Evolutionary conservation across 2,113 vertebrate species (phyloP).

Genomic region (Scartelaos histophorus): DNA sequence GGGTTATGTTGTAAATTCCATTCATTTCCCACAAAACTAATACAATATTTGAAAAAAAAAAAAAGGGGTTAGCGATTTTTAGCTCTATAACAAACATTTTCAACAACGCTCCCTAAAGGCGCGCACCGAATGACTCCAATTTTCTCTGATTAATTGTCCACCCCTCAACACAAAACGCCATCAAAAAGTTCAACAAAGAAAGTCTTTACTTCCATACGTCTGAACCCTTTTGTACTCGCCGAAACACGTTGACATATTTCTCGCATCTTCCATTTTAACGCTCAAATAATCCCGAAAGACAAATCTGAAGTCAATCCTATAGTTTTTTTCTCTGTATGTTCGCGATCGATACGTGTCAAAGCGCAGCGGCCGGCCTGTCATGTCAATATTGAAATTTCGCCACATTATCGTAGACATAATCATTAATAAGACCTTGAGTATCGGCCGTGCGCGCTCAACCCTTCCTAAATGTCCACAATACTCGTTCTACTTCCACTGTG

Average conservation of each 20-base stretch:
- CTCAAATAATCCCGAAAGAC: neutral
- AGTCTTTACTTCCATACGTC: neutral
- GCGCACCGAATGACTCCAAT: neutral
- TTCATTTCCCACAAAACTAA: too few relatives aligned
- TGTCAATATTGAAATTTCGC: conserved; percentile 6
- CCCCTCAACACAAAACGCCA: neutral
- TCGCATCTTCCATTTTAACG: neutral
- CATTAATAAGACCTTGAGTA: conserved; percentile 15
- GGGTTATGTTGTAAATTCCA: too few relatives aligned
- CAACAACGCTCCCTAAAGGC: neutral
- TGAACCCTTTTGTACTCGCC: neutral
- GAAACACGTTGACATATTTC: neutral
- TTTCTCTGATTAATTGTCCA: neutral
- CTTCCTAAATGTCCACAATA: conserved; percentile 15
- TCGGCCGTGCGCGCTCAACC: conserved; percentile 17
- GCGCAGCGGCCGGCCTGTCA: neutral
- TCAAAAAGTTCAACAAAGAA: neutral
- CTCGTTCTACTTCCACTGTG: conserved; percentile 36
- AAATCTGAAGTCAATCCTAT: neutral
- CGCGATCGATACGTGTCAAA: conserved; percentile 1
- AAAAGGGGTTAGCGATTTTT: neutral
- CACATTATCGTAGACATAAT: conserved; percentile 17
- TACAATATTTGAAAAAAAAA: neutral
- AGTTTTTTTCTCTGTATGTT: conserved; percentile 4
- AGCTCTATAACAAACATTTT: neutral